phyloP scores from a whole-genome alignment of 2,888 invertebrate species.

The Amiota minor region DNA sequence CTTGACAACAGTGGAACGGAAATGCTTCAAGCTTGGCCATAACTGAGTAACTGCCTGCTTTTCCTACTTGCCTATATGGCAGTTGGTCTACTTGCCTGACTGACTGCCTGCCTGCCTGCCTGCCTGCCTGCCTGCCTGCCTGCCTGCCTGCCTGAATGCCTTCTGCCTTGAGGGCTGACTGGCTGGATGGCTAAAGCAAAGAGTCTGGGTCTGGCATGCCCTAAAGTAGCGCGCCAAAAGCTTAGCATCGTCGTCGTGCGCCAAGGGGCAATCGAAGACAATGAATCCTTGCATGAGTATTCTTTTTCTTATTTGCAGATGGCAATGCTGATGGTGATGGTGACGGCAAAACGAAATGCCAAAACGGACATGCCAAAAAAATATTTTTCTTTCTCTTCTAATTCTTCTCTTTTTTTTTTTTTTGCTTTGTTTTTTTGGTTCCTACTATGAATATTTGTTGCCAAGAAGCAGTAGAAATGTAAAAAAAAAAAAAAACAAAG shows the following conservation, averaged over 20 bases:
- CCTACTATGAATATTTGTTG: constrained; percentile 26
- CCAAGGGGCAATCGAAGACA: constrained; percentile 30
- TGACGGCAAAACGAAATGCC: constrained; percentile 47
- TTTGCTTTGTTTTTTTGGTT: not conserved
- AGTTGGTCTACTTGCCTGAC: not conserved
- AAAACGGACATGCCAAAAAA: constrained; percentile 64
- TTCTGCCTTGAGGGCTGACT: not conserved
- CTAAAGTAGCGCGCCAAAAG: constrained; percentile 11
- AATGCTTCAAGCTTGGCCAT: constrained; percentile 50
- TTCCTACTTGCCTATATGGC: too few relatives aligned
- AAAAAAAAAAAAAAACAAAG: constrained; percentile 7
- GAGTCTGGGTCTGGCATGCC: constrained; percentile 1
- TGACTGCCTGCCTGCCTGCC: not conserved
- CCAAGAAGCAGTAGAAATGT: constrained; percentile 13
- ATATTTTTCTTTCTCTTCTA: not conserved
- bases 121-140: not conserved
- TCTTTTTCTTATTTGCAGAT: not conserved
- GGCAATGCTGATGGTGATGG: not conserved
- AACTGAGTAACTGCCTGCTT: constrained; percentile 26
- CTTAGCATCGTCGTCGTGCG: constrained; percentile 12
- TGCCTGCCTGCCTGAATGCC: constrained; percentile 37
- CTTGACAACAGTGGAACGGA: constrained; percentile 65
- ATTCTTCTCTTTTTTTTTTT: not conserved
- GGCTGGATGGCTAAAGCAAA: not conserved
- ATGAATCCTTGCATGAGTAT: constrained; percentile 22